Conservation (phyloP, 2,797 vertebrate genomes). For the Strix occidentalis region DNA sequence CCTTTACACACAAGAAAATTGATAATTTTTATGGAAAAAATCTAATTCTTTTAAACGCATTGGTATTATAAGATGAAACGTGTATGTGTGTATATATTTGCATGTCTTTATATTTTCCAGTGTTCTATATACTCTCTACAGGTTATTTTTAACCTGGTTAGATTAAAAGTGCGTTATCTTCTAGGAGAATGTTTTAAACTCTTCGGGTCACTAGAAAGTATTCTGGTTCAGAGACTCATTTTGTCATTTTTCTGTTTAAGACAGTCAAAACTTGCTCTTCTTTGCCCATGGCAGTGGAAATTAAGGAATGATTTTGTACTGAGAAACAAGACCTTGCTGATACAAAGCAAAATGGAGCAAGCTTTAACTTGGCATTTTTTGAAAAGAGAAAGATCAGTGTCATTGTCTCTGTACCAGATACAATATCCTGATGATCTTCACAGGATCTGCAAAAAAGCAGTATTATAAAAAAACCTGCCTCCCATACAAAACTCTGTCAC, state of each 20-base stretch:
- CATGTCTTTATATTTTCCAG: neutral
- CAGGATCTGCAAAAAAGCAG: neutral
- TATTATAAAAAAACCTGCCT: neutral
- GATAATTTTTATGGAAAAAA: neutral
- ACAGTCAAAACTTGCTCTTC: neutral
- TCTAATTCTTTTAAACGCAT: neutral
- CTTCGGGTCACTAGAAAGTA: constrained; percentile 69
- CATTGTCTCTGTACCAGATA: neutral
- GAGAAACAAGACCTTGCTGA: neutral
- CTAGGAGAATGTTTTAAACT: constrained; percentile 61
- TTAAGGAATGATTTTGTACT: neutral
- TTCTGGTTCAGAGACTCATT: constrained; percentile 65
- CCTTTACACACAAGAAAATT: neutral
- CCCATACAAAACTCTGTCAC: neutral
- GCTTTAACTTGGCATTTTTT: neutral
- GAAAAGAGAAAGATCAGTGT: neutral
- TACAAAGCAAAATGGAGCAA: neutral
- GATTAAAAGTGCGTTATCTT: constrained; percentile 23
- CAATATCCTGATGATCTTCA: neutral
- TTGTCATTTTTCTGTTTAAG: constrained; percentile 38
- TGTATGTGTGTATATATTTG: neutral
- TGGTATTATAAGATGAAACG: neutral
- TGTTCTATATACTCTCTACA: neutral
- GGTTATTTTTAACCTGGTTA: neutral
- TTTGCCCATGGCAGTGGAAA: neutral